These are phyloP conservation scores for Atlantisia rogersi DNA, from an alignment of 2,113 vertebrate species.

Conservation along the genomic window DNA sequence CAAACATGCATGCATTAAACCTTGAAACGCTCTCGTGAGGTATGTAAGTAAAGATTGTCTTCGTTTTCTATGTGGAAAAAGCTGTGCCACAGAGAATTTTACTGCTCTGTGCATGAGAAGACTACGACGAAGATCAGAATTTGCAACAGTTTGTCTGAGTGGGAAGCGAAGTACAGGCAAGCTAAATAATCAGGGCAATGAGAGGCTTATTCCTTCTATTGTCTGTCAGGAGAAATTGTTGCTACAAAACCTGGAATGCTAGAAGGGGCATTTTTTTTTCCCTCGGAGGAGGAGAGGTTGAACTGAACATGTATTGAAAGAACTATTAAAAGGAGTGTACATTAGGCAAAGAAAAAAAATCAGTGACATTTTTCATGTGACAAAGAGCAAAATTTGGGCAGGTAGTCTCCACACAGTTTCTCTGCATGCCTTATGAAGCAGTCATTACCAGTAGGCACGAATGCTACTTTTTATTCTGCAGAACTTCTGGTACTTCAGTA, in stretches of 20 bases:
- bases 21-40: background rate
- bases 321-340: background rate
- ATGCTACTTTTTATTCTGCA: background rate
- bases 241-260: background rate
- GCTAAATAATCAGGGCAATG: background rate
- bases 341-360: background rate
- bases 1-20: background rate
- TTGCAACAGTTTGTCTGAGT: background rate
- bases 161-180: background rate
- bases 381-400: background rate
- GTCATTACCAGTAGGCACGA: background rate
- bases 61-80: background rate
- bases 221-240: background rate
- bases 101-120: background rate
- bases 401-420: background rate
- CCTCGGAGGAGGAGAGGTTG: background rate
- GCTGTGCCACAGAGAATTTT: background rate
- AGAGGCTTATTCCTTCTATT: background rate
- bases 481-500: background rate
- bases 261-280: background rate
- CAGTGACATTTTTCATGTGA: background rate
- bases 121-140: background rate
- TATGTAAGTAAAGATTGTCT: background rate
- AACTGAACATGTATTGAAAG: background rate
- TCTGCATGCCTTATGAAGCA: background rate